phyloP scores from a whole-genome alignment of 2,113 vertebrate species.

The Phycodurus eques region DNA sequence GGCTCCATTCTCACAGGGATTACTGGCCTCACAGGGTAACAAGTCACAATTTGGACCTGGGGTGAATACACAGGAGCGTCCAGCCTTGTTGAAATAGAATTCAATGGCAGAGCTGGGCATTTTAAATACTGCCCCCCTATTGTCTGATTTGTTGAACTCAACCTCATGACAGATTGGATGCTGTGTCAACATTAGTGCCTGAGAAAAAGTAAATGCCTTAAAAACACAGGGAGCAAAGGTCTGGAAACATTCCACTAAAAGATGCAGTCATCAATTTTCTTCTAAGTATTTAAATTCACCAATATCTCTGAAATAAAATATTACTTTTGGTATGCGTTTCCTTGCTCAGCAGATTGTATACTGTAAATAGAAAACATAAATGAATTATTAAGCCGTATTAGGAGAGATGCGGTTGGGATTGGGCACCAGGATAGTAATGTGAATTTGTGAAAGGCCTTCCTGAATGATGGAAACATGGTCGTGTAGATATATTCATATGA shows the following conservation, averaged over 20 bases:
- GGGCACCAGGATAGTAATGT: not conserved
- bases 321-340: not conserved
- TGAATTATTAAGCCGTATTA: not conserved
- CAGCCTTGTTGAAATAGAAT: conserved; percentile 1
- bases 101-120: not conserved
- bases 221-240: not conserved
- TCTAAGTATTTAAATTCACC: not conserved
- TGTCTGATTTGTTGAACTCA: conserved; percentile 12
- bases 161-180: conserved; percentile 5
- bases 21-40: conserved; percentile 73
- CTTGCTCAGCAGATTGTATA: not conserved
- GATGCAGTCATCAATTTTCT: not conserved
- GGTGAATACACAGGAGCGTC: conserved; percentile 34
- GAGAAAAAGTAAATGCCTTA: not conserved
- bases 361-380: not conserved
- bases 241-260: not conserved
- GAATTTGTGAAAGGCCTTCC: not conserved
- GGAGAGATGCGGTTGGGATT: not conserved
- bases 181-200: not conserved
- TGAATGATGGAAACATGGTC: not conserved
- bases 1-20: conserved; percentile 78
- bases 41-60: conserved; percentile 78
- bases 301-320: not conserved
- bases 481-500: not conserved
- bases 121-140: conserved; percentile 9